phyloP scores from a whole-genome alignment of 2,888 invertebrate genomes.

The Myathropa florea region DNA sequence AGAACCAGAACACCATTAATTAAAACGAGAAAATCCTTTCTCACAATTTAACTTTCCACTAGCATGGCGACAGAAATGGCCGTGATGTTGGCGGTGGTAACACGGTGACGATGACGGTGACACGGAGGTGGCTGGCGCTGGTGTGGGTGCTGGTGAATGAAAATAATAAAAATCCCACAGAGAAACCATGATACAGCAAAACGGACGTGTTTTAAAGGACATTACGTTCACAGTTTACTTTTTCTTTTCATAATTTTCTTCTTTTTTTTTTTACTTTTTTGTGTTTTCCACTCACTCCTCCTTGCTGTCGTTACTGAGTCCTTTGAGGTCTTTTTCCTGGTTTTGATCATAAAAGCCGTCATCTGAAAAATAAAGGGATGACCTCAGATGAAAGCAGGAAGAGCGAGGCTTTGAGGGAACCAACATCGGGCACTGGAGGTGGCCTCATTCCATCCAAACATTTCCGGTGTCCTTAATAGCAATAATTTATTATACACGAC shows the following conservation, averaged over 20 bases:
- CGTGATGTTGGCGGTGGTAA: not conserved
- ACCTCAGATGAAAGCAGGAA: not conserved
- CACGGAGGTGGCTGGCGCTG: not conserved
- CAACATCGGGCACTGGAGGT: conserved; percentile 11
- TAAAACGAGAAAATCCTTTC: conserved; percentile 65
- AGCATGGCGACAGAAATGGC: not conserved
- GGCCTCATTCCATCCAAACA: conserved; percentile 46
- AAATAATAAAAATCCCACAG: conserved; percentile 37
- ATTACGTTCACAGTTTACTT: conserved; percentile 43
- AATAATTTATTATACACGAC: conserved; percentile 59
- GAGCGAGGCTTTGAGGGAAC: not conserved
- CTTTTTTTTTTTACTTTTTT: not conserved
- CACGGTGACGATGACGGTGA: not conserved
- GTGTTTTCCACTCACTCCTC: not conserved
- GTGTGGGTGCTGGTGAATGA: conserved; percentile 8
- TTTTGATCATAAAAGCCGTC: conserved; percentile 30
- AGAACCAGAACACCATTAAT: conserved; percentile 64
- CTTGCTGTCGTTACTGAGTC: not conserved
- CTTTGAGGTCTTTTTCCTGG: conserved; percentile 5
- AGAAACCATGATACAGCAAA: conserved; percentile 54
- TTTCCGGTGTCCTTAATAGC: conserved; percentile 62
- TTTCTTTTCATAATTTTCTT: not conserved
- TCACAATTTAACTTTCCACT: conserved; percentile 44
- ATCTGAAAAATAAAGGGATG: conserved; percentile 30
- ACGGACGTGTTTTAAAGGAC: conserved; percentile 61